A percentile compares a stretch with the other conserved stretches of the same genome.
phyloP scores from a whole-genome alignment of 2,888 invertebrate species.

The Meloe dianella region DNA sequence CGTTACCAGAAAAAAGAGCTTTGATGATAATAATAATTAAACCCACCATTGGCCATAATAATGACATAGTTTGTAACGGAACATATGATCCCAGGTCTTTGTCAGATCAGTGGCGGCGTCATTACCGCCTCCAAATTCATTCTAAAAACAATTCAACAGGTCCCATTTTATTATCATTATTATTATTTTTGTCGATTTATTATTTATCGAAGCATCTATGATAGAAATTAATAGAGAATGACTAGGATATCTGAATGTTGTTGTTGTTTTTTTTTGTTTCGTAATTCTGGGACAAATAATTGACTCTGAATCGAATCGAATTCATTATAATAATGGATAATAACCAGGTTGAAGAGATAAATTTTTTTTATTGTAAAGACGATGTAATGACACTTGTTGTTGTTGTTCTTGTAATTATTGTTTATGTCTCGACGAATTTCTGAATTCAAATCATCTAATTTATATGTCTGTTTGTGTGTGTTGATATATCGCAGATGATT shows the following conservation, averaged over 20 bases:
- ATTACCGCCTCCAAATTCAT: not conserved
- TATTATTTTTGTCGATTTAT: conserved; percentile 15
- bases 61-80: conserved; percentile 35
- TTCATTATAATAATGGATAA: conserved; percentile 52
- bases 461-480: not conserved
- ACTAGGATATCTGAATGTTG: conserved; percentile 30
- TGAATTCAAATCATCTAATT: not conserved
- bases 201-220: not conserved
- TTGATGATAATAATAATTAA: conserved; percentile 32
- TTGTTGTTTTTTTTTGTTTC: conserved; percentile 42
- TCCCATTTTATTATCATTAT: not conserved
- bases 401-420: conserved; percentile 34
- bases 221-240: not conserved
- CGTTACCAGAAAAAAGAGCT: not conserved
- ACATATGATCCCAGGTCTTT: conserved; percentile 25
- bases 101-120: conserved; percentile 1
- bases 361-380: conserved; percentile 39
- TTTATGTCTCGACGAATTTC: conserved; percentile 20
- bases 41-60: conserved; percentile 23
- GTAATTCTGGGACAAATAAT: conserved; percentile 45
- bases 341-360: conserved; percentile 47
- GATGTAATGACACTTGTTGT: conserved; percentile 45
- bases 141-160: conserved; percentile 1
- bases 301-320: conserved; percentile 43
- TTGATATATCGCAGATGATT: too few species aligned